Evolutionary conservation across 2,113 vertebrate species (phyloP).

Genomic region (Cyrtonyx montezumae): DNA sequence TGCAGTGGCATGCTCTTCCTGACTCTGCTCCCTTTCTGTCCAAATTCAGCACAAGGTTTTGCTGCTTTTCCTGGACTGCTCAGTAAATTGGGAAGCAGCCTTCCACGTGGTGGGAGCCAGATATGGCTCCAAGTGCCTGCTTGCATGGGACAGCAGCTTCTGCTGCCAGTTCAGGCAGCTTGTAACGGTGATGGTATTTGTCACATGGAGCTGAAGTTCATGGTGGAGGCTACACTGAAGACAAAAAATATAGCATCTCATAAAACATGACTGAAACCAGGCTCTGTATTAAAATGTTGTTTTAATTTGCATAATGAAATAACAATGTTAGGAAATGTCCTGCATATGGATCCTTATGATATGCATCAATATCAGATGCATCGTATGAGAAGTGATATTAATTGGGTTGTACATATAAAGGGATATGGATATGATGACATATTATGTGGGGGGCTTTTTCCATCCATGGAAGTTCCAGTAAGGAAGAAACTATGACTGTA

Average conservation of each 20-base stretch:
- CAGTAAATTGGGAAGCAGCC: neutral
- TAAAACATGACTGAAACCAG: neutral
- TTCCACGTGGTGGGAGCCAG: fast-evolving
- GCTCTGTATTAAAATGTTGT: neutral
- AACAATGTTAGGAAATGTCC: neutral
- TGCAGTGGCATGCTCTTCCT: neutral
- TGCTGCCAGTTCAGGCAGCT: neutral
- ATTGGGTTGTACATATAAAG: neutral
- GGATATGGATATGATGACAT: neutral
- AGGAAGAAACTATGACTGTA: neutral
- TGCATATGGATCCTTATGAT: neutral
- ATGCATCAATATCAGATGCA: fast-evolving
- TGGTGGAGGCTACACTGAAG: neutral
- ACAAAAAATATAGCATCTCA: fast-evolving
- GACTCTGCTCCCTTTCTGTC: neutral
- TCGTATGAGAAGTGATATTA: neutral
- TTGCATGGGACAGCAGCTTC: neutral
- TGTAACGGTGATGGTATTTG: neutral
- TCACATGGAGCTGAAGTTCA: neutral
- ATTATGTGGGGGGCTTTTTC: fast-evolving
- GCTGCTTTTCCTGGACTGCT: neutral
- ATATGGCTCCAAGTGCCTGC: neutral
- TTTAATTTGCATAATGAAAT: neutral
- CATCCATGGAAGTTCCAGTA: neutral
- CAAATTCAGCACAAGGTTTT: neutral